A percentile compares a stretch with the other conserved stretches of the same genome.
Conservation (phyloP, 1,140 invertebrate genomes). For the Caenorhabditis inopinata region DNA sequence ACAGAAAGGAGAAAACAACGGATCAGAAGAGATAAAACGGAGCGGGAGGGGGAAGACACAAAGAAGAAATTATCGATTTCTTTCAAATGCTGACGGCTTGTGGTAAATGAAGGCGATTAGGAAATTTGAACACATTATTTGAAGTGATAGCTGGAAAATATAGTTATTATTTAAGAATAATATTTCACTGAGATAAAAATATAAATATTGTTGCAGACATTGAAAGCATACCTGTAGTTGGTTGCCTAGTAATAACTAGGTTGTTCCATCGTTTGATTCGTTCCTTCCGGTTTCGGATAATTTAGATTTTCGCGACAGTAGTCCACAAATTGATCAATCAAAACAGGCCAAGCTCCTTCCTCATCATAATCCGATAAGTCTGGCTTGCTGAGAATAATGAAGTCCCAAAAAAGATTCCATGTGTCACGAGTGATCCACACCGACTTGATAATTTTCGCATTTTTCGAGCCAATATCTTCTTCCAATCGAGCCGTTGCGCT, state of each 20-base stretch:
- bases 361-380: conserved; percentile 42
- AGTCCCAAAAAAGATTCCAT: conserved; percentile 33
- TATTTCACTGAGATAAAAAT: too few species aligned
- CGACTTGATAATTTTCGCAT: neutral
- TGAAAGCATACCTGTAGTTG: too few species aligned
- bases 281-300: neutral
- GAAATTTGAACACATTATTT: too few species aligned
- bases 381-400: neutral
- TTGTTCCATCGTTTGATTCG: neutral
- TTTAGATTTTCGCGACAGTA: conserved; percentile 3
- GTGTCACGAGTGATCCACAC: conserved; percentile 30
- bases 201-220: too few species aligned
- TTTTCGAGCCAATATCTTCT: neutral
- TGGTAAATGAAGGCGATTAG: too few species aligned
- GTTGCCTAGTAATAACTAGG: neutral
- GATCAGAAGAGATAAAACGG: neutral
- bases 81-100: neutral
- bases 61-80: neutral
- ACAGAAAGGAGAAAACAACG: neutral
- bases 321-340: conserved; percentile 41
- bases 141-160: too few species aligned
- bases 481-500: neutral
- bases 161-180: too few species aligned
- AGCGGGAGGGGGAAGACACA: too few species aligned
- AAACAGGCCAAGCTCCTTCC: conserved; percentile 44